Evolutionary conservation across 2,888 invertebrate genomes (phyloP).

Genomic region (Pherbina coryleti): DNA sequence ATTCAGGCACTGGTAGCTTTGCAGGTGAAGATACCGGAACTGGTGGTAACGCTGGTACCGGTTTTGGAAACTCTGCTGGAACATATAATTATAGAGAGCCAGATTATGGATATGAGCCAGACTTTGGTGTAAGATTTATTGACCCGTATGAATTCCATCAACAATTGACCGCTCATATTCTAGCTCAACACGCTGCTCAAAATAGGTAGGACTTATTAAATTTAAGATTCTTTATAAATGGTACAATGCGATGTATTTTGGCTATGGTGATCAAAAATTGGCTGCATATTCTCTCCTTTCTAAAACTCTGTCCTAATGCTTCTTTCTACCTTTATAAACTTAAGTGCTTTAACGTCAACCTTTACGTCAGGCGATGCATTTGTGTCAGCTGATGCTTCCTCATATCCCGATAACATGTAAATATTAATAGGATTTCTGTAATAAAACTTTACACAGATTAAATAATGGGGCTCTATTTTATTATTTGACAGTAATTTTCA

Average conservation of each 20-base stretch:
- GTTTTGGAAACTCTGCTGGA: constrained; percentile 53
- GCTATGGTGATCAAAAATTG: background rate
- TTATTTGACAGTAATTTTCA: constrained; percentile 55
- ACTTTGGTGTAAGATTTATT: constrained; percentile 57
- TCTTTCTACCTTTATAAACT: background rate
- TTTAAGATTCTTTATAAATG: no score
- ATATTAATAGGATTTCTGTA: constrained; percentile 47
- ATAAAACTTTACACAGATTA: background rate
- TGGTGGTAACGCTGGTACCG: constrained; percentile 40
- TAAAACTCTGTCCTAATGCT: background rate
- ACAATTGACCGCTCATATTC: constrained; percentile 62
- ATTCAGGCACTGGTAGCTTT: constrained; percentile 25
- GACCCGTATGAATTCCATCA: constrained; percentile 65
- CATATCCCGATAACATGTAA: constrained; percentile 62
- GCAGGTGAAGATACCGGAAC: constrained; percentile 46
- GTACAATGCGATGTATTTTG: background rate
- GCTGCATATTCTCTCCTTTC: background rate
- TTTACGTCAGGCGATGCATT: constrained; percentile 60
- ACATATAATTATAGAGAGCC: constrained; percentile 34
- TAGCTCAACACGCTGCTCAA: constrained; percentile 63
- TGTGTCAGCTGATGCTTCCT: constrained; percentile 63
- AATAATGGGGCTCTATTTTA: background rate
- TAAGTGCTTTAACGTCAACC: constrained; percentile 53
- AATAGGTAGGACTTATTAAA: constrained; percentile 54
- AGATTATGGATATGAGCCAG: constrained; percentile 49